Evolutionary conservation across 2,888 invertebrate genomes (phyloP), one percentile per base, ranked within the genome.

Genomic region (Heliothis peltigera): DNA sequence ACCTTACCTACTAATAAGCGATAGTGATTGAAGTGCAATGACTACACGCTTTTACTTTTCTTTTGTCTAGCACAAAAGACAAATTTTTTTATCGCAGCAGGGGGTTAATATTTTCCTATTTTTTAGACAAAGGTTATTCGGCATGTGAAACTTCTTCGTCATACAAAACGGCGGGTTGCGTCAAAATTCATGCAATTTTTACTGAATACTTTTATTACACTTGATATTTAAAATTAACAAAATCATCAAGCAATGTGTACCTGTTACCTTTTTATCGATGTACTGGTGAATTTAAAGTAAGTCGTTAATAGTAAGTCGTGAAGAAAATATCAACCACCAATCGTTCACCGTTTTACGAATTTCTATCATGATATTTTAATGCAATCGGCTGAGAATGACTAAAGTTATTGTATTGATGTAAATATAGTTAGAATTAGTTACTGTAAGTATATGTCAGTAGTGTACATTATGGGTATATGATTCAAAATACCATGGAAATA

Each of bases 401-500:
- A 39, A 39, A 39, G n/a, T 39, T 39, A n/a, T n/a, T 53, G 53
- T 47, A 46, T 61, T 17, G 22, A 43, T 64, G 64, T 65, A 65
- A 54, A 71, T 59, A 35, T 64, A 43, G 32, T 64, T 68, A 72
- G 72, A 28, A 51, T 62, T 71, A 79, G 43, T 61, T 64, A 48
- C 51, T 58, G 7, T 56, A 70, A 57, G 51, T 75, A 44, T 59
- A 32, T 59, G 53, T 75, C 51, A 62, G 59, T 75, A 70, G 59
- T 51, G 49, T 64, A 55, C 25, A 54, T 63, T 46, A 46, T 51
- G 28, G 21, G 35, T 70, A 39, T 57, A 55, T 55, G 57, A 60
- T 73, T 28, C 44, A 28, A 17, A 56, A 25, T 48, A 44, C 56
- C 62, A 54, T 39, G 43, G 46, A 52, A n/a, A 21, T 60, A 48